phyloP scores from a whole-genome alignment of 2,113 vertebrate species.

The Delphinapterus leucas region DNA sequence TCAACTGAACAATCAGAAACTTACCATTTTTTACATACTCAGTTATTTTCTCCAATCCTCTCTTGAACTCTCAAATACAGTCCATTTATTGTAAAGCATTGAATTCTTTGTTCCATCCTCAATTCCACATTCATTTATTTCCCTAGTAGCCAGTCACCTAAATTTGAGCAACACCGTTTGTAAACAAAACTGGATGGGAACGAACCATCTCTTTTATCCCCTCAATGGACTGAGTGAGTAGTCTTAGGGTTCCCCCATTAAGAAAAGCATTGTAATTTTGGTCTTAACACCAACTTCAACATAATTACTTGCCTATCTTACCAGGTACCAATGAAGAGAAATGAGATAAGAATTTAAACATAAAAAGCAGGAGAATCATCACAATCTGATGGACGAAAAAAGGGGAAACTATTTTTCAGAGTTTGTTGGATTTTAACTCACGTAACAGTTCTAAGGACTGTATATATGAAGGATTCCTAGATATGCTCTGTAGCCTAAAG shows the following conservation, averaged over 20 bases:
- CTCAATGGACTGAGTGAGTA: slow-evolving; percentile 47
- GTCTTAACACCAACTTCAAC: slow-evolving; percentile 25
- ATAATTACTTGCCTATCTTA: neutral
- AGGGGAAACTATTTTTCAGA: neutral
- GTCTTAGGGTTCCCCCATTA: slow-evolving; percentile 49
- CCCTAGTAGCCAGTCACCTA: slow-evolving; percentile 77
- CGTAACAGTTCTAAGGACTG: neutral
- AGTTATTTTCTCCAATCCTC: slow-evolving; percentile 74
- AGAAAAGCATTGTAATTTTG: slow-evolving; percentile 33
- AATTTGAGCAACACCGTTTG: slow-evolving; percentile 77
- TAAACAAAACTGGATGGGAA: slow-evolving; percentile 69
- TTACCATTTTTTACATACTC: slow-evolving; percentile 78
- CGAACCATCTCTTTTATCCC: slow-evolving; percentile 42
- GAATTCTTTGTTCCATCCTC: slow-evolving; percentile 76
- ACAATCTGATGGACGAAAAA: neutral
- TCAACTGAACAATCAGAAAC: slow-evolving; percentile 68
- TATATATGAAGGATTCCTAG: neutral
- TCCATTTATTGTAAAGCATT: slow-evolving; percentile 75
- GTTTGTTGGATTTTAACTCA: neutral
- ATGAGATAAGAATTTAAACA: neutral
- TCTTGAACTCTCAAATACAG: slow-evolving; percentile 75
- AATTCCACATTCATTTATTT: slow-evolving; percentile 77
- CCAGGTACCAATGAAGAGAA: slow-evolving; percentile 21
- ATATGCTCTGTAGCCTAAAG: neutral
- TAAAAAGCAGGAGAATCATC: slow-evolving; percentile 27